These are phyloP conservation scores for Diplolepis rosae DNA, from an alignment of 2,888 invertebrate species.

Conservation along the genomic window DNA sequence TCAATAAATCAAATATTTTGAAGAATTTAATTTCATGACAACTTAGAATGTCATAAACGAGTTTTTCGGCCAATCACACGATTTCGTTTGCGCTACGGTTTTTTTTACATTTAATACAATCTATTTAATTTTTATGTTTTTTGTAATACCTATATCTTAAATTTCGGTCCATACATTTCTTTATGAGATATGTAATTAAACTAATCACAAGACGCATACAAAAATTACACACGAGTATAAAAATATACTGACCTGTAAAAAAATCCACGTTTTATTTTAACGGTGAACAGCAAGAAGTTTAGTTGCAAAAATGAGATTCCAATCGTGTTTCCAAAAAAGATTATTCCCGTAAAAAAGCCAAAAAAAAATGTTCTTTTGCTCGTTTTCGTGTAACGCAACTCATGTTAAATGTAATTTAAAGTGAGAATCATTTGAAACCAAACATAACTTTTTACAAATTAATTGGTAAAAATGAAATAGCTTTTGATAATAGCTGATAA, in stretches of 20 bases:
- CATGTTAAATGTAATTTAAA: slow-evolving; percentile 6
- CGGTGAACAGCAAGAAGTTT: slow-evolving; percentile 16
- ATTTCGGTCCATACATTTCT: neutral
- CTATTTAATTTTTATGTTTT: too few species aligned
- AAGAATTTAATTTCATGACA: neutral
- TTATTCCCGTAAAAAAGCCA: slow-evolving; percentile 14
- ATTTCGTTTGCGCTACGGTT: slow-evolving; percentile 23
- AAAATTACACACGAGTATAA: slow-evolving; percentile 51
- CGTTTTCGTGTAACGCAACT: neutral
- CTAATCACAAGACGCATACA: slow-evolving; percentile 39
- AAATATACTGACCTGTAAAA: slow-evolving; percentile 64
- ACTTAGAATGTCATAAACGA: neutral
- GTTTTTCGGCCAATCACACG: neutral
- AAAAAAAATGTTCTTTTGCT: slow-evolving; percentile 6
- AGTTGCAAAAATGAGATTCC: slow-evolving; percentile 18
- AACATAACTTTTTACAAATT: slow-evolving; percentile 17
- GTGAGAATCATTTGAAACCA: neutral
- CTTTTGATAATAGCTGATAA: neutral
- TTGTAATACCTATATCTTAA: too few species aligned
- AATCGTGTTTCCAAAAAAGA: slow-evolving; percentile 10
- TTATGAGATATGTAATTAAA: neutral
- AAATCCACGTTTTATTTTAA: slow-evolving; percentile 42
- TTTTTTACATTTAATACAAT: neutral
- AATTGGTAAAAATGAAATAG: neutral
- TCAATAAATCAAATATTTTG: neutral